phyloP scores from a whole-genome alignment of 1,140 invertebrate species.

The Drosophila mojavensis region DNA sequence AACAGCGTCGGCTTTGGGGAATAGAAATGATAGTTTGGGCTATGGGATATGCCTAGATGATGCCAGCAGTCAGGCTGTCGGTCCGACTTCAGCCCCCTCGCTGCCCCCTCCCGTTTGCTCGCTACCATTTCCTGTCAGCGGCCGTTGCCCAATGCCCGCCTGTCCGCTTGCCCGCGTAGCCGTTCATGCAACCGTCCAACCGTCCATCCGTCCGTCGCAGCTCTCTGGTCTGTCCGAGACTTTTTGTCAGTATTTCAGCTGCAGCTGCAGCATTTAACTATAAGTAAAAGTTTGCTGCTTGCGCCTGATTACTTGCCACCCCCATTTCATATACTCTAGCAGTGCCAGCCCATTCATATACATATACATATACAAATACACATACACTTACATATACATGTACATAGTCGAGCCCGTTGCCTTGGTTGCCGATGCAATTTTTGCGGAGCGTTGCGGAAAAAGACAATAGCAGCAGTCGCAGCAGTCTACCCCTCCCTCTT shows the following conservation, averaged over 20 bases:
- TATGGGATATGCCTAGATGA: slow-evolving; percentile 5
- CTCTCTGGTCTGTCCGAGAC: slow-evolving; percentile 5
- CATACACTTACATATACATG: background rate
- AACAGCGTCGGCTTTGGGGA: slow-evolving; percentile 13
- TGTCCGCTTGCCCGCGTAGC: background rate
- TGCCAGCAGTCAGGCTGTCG: background rate
- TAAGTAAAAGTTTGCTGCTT: slow-evolving; percentile 64
- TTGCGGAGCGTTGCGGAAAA: slow-evolving; percentile 42
- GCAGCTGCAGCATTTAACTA: slow-evolving; percentile 57
- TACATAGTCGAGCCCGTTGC: slow-evolving; percentile 18
- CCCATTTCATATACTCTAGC: slow-evolving; percentile 1
- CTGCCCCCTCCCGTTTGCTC: slow-evolving; percentile 1
- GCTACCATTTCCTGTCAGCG: slow-evolving; percentile 57
- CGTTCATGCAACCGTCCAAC: background rate
- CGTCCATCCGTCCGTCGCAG: background rate
- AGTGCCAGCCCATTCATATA: background rate
- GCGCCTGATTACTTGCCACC: slow-evolving; percentile 59
- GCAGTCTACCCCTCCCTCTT: too few species aligned
- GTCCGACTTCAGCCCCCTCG: too few species aligned
- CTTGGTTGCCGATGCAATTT: slow-evolving; percentile 42
- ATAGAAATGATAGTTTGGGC: slow-evolving; percentile 11
- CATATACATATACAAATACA: too few species aligned
- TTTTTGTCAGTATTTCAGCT: slow-evolving; percentile 53
- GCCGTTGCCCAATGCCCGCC: slow-evolving; percentile 22
- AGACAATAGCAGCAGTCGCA: slow-evolving; percentile 48